Percentiles rank a stretch among this genome's conserved stretches.
Conservation (phyloP, 2,888 invertebrate genomes). For the Apoderus coryli region DNA sequence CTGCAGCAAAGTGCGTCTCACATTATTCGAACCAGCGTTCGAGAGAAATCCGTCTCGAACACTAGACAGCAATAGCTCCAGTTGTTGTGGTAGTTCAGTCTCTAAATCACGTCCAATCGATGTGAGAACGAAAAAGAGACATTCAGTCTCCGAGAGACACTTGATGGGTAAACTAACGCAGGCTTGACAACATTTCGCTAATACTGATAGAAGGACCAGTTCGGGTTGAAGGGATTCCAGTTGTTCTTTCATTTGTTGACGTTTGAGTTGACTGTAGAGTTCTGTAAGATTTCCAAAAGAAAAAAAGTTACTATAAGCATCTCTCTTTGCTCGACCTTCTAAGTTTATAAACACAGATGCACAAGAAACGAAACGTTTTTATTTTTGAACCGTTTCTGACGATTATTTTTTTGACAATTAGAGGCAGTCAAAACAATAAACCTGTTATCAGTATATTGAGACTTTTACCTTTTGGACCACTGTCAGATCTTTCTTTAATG, state of each 20-base stretch:
- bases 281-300: conserved; percentile 81
- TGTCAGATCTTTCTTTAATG: no score
- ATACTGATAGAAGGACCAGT: conserved; percentile 62
- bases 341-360: no score
- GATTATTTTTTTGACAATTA: no score
- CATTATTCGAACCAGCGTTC: conserved; percentile 54
- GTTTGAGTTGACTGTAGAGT: conserved; percentile 78
- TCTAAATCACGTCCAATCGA: conserved; percentile 81
- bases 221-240: conserved; percentile 49
- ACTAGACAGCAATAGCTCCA: conserved; percentile 63
- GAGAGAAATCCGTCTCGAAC: conserved; percentile 77
- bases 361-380: no score
- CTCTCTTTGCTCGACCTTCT: no score
- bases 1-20: conserved; percentile 73
- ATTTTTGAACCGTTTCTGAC: no score
- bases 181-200: conserved; percentile 81
- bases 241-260: conserved; percentile 41
- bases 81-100: conserved; percentile 61
- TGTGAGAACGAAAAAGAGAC: conserved; percentile 76
- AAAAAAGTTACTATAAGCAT: no score
- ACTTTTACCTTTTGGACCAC: no score
- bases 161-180: conserved; percentile 72
- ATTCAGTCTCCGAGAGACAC: conserved; percentile 72
- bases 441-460: no score
- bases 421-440: no score